phyloP scores from a whole-genome alignment of 2,797 vertebrate species.

The Sphenopsis melanotis region DNA sequence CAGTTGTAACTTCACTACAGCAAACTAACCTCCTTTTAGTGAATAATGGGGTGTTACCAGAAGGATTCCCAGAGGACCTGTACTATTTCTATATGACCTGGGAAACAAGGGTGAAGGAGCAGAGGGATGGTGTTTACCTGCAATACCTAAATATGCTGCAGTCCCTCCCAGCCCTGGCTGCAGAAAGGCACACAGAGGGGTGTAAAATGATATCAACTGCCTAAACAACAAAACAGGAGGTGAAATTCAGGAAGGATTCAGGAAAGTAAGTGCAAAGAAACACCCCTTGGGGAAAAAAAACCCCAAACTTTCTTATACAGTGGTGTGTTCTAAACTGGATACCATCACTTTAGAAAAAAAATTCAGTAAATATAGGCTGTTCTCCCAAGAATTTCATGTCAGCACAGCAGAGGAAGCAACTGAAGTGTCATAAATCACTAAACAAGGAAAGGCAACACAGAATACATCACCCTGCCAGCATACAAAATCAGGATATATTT shows the following conservation, averaged over 20 bases:
- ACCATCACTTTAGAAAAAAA: neutral
- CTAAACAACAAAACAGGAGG: neutral
- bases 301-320: neutral
- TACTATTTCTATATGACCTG: neutral
- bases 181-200: neutral
- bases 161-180: neutral
- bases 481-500: neutral
- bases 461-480: neutral
- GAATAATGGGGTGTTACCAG: neutral
- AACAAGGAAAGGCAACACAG: neutral
- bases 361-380: neutral
- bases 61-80: neutral
- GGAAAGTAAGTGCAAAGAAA: neutral
- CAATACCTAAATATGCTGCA: neutral
- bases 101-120: neutral
- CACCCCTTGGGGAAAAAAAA: fast-evolving
- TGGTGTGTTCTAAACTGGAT: neutral
- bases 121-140: neutral
- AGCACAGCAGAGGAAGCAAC: neutral
- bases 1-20: neutral
- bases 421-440: neutral
- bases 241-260: neutral
- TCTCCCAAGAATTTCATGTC: neutral
- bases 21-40: neutral
- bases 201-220: neutral